phyloP scores from a whole-genome alignment of 2,888 invertebrate species.

The Andrena marginata region DNA sequence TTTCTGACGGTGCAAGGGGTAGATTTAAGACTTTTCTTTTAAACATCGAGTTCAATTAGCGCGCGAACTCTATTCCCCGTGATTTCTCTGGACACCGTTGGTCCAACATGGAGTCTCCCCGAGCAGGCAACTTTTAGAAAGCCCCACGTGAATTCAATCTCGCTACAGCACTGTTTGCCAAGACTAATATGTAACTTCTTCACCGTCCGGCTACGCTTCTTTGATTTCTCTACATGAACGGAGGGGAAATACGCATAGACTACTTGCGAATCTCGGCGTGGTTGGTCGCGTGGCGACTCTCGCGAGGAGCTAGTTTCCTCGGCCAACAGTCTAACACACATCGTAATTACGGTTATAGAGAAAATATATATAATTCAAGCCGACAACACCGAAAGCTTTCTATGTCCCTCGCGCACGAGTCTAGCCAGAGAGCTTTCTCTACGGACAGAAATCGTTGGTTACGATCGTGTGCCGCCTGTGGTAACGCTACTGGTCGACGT shows the following conservation, averaged over 20 bases:
- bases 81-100: background rate
- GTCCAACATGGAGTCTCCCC: no score
- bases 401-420: slow-evolving; percentile 36
- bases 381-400: slow-evolving; percentile 67
- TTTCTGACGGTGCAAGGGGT: no score
- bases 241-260: slow-evolving; percentile 18
- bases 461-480: slow-evolving; percentile 22
- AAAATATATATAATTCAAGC: slow-evolving; percentile 49
- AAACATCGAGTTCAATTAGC: background rate
- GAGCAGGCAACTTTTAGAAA: background rate
- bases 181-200: slow-evolving; percentile 40
- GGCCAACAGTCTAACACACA: slow-evolving; percentile 37
- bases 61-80: background rate
- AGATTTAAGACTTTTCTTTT: no score
- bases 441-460: slow-evolving; percentile 16
- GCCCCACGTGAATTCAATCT: slow-evolving; percentile 19
- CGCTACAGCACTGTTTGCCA: slow-evolving; percentile 64
- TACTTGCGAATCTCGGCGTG: slow-evolving; percentile 23
- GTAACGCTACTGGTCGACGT: slow-evolving; percentile 37
- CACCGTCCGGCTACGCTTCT: slow-evolving; percentile 43
- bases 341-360: background rate
- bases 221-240: slow-evolving; percentile 51
- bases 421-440: slow-evolving; percentile 24
- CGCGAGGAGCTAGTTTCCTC: slow-evolving; percentile 39
- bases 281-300: background rate